A percentile compares a stretch with the other conserved stretches of the same genome.
Conservation (phyloP, 2,888 invertebrate genomes). For the Lycocerus yunnanus region DNA sequence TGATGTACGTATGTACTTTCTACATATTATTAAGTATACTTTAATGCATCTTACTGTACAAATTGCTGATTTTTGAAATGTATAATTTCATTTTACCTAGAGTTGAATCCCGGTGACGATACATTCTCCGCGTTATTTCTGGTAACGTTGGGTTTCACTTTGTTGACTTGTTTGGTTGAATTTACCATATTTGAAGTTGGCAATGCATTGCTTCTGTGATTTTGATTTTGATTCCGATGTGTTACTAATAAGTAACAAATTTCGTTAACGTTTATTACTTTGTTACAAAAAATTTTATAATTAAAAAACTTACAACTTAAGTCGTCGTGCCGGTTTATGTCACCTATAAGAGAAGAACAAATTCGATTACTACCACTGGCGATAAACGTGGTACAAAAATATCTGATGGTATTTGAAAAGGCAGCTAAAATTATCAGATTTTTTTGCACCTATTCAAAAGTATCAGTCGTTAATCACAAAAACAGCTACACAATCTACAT, state of each 20-base stretch:
- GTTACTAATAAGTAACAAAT: slow-evolving; percentile 62
- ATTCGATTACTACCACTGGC: not conserved
- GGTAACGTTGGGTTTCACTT: slow-evolving; percentile 86
- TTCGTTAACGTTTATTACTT: slow-evolving; percentile 8
- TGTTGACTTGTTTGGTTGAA: slow-evolving; percentile 84
- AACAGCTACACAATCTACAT: slow-evolving; percentile 18
- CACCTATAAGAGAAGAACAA: slow-evolving; percentile 63
- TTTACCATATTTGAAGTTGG: slow-evolving; percentile 73
- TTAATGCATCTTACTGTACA: not conserved
- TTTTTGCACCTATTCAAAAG: not conserved
- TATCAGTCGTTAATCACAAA: not conserved
- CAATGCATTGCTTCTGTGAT: slow-evolving; percentile 73
- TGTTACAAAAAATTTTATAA: not conserved
- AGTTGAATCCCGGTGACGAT: slow-evolving; percentile 70
- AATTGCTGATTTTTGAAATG: not conserved
- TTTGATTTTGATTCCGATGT: slow-evolving; percentile 70
- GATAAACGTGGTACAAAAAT: not conserved
- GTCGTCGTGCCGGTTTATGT: slow-evolving; percentile 75
- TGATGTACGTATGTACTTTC: not conserved
- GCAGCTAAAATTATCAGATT: too few species aligned
- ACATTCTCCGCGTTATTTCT: slow-evolving; percentile 76
- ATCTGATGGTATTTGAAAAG: too few species aligned
- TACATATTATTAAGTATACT: slow-evolving; percentile 18
- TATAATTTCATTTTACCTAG: slow-evolving; percentile 54
- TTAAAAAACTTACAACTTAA: slow-evolving; percentile 71